Conservation (phyloP, 2,888 invertebrate genomes). For the Helobdella robusta region DNA sequence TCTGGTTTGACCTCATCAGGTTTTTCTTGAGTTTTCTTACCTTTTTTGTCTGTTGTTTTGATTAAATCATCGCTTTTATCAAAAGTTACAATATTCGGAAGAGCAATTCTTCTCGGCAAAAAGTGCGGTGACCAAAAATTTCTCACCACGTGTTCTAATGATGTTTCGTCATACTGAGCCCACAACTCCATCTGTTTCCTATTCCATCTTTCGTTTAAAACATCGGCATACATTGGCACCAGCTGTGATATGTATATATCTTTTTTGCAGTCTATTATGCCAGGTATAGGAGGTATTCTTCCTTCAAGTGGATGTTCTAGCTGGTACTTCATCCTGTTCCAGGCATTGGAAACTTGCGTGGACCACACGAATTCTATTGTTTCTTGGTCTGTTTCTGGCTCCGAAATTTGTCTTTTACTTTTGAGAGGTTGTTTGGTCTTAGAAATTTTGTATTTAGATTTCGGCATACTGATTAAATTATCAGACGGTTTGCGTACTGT, state of each 20-base stretch:
- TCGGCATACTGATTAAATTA: too few relatives aligned
- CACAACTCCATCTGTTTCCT: background rate
- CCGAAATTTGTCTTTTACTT: too few relatives aligned
- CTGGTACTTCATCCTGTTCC: constrained; percentile 9
- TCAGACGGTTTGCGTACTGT: too few relatives aligned
- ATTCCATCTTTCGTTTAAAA: background rate
- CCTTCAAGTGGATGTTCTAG: background rate
- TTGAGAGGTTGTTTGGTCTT: too few relatives aligned
- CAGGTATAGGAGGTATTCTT: constrained; percentile 6
- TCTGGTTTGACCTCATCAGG: too few relatives aligned
- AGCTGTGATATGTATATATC: background rate
- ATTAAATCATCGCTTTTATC: background rate
- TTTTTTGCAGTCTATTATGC: background rate
- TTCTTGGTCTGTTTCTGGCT: too few relatives aligned
- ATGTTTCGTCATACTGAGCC: background rate
- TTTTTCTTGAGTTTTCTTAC: background rate
- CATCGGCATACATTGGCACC: background rate
- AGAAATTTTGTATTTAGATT: too few relatives aligned
- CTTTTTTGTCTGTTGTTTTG: background rate
- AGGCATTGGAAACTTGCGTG: background rate
- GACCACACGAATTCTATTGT: constrained; percentile 14
- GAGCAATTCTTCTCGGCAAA: background rate
- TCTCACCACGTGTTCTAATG: background rate
- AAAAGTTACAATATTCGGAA: background rate
- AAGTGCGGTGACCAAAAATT: constrained; percentile 7